A percentile compares a stretch with the other conserved stretches of the same genome.
These are phyloP conservation scores for Leptura quadrifasciata DNA, from an alignment of 2,888 invertebrate genomes.

Conservation along the genomic window DNA sequence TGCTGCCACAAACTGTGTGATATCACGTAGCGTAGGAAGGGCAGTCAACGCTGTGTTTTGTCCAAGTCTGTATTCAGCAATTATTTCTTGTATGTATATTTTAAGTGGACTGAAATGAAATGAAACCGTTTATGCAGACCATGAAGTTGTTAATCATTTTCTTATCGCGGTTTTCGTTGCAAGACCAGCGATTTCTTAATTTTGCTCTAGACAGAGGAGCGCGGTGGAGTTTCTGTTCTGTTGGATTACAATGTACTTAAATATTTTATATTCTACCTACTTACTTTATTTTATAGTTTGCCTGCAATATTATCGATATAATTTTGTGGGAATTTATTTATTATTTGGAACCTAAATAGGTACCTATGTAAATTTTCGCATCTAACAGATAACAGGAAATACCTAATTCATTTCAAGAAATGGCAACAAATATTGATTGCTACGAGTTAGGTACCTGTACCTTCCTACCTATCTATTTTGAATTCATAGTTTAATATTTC, in stretches of 20 bases:
- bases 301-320: too few species aligned
- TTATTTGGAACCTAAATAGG: too few species aligned
- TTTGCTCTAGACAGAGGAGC: background rate
- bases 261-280: too few species aligned
- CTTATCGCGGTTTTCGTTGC: slow-evolving; percentile 26
- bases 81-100: slow-evolving; percentile 33
- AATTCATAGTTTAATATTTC: too few species aligned
- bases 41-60: slow-evolving; percentile 29
- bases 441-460: too few species aligned
- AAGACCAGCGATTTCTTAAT: slow-evolving; percentile 4
- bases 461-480: too few species aligned
- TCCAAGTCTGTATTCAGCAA: slow-evolving; percentile 33
- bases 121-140: slow-evolving; percentile 26
- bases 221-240: background rate
- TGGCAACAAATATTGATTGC: too few species aligned
- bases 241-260: too few species aligned
- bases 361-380: too few species aligned
- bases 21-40: slow-evolving; percentile 42
- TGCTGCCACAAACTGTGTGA: slow-evolving; percentile 39
- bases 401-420: too few species aligned
- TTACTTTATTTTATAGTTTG: background rate
- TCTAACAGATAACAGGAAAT: too few species aligned
- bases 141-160: slow-evolving; percentile 25
- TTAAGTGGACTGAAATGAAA: slow-evolving; percentile 15
- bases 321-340: too few species aligned